A percentile compares a stretch with the other conserved stretches of the same genome.
Conservation (phyloP, 2,888 invertebrate species). For the Blastobasis adustella region DNA sequence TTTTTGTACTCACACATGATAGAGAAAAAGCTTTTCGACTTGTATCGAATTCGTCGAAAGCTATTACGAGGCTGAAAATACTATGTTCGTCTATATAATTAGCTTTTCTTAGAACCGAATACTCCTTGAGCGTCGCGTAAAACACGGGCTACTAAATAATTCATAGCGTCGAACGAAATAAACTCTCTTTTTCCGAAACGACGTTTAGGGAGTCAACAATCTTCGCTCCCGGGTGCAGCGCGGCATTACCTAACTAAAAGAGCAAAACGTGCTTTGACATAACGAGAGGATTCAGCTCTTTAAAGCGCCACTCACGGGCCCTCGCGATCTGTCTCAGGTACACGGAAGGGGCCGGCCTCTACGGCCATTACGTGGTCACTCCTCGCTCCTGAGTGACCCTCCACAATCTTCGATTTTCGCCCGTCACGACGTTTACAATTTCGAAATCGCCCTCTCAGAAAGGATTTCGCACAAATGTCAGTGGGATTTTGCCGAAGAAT, state of each 20-base stretch:
- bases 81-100: too few species aligned
- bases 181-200: constrained; percentile 6
- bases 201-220: constrained; percentile 23
- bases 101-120: too few species aligned
- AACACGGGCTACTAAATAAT: neutral
- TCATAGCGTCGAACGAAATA: neutral
- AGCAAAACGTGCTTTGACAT: constrained; percentile 23
- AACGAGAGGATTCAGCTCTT: constrained; percentile 16
- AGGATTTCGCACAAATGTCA: too few species aligned
- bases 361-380: constrained; percentile 40
- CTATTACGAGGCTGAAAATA: neutral
- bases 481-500: too few species aligned
- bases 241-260: constrained; percentile 18
- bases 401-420: too few species aligned
- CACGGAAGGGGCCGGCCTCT: constrained; percentile 46
- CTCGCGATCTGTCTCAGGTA: constrained; percentile 30
- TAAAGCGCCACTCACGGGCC: constrained; percentile 14
- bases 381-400: constrained; percentile 17
- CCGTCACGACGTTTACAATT: too few species aligned
- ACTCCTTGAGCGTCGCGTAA: too few species aligned
- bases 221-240: constrained; percentile 12
- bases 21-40: neutral
- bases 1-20: too few species aligned
- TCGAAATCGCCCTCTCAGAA: too few species aligned
- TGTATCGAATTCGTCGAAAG: neutral